Percentiles rank a stretch among this genome's conserved stretches.
These are phyloP conservation scores for Drosophila colorata DNA, from an alignment of 2,888 invertebrate genomes.

Conservation along the genomic window DNA sequence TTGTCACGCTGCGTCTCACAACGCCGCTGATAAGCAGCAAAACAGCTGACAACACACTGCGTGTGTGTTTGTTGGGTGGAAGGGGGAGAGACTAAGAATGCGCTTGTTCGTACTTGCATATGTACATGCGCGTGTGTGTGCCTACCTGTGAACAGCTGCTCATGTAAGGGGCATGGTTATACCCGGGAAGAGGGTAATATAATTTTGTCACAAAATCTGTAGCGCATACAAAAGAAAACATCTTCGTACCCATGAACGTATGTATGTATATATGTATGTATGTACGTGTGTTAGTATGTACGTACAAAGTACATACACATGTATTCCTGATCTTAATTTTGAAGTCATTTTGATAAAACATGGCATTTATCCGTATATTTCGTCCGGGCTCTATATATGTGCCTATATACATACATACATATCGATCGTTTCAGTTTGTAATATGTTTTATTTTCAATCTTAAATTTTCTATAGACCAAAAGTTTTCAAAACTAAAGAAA, in stretches of 20 bases:
- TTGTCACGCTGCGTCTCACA: slow-evolving; percentile 28
- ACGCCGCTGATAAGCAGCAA: slow-evolving; percentile 38
- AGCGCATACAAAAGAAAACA: background rate
- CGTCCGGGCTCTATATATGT: no score
- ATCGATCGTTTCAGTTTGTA: no score
- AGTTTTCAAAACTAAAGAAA: no score
- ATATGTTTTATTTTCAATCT: no score
- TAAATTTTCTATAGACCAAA: no score
- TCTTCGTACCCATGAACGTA: background rate
- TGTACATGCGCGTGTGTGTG: slow-evolving; percentile 8
- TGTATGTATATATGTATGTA: background rate
- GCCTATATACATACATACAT: no score
- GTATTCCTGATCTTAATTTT: background rate
- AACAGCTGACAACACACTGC: slow-evolving; percentile 49
- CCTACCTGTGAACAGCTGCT: slow-evolving; percentile 74
- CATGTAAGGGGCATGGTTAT: slow-evolving; percentile 30
- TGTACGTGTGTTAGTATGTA: background rate
- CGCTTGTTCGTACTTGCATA: slow-evolving; percentile 2
- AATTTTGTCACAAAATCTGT: slow-evolving; percentile 22
- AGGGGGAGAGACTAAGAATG: slow-evolving; percentile 1
- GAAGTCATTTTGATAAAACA: background rate
- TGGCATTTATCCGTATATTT: no score
- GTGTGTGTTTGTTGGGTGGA: background rate
- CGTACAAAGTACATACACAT: no score
- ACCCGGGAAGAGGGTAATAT: slow-evolving; percentile 6